Conservation (phyloP, 2,888 invertebrate genomes). For the Orthonevra nobilis region DNA sequence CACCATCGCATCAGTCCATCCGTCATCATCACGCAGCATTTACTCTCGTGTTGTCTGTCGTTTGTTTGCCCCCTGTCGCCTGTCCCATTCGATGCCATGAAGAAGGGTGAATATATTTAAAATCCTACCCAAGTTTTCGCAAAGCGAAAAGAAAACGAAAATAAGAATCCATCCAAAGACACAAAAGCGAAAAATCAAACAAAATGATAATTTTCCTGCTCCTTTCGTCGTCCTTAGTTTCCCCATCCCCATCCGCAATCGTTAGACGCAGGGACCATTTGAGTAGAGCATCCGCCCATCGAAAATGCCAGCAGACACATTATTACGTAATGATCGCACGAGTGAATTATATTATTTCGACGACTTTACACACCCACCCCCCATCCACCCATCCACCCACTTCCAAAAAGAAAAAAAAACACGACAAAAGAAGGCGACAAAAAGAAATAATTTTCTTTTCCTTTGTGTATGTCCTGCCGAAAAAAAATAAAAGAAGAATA, state of each 20-base stretch:
- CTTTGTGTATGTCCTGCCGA: conserved; percentile 9
- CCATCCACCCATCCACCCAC: too few relatives aligned
- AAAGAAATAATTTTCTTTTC: conserved; percentile 17
- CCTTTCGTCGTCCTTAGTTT: conserved; percentile 5
- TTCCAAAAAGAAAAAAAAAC: conserved; percentile 11
- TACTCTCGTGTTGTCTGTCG: conserved; percentile 1
- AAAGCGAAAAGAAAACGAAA: background rate
- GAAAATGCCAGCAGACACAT: conserved; percentile 58
- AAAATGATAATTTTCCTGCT: conserved; percentile 45
- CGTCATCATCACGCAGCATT: conserved; percentile 50
- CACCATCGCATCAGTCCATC: conserved; percentile 48
- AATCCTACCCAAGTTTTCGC: conserved; percentile 36
- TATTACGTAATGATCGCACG: conserved; percentile 66
- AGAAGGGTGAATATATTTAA: conserved; percentile 69
- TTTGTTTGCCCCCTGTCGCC: conserved; percentile 34
- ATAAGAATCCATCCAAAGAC: conserved; percentile 18
- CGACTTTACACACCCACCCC: conserved; percentile 28
- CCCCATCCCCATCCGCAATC: background rate
- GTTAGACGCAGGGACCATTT: conserved; percentile 32
- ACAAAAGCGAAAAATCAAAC: conserved; percentile 54
- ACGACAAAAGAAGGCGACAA: background rate
- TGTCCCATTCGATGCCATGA: too few relatives aligned
- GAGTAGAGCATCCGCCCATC: conserved; percentile 55
- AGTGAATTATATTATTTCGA: conserved; percentile 61
- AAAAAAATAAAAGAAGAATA: too few relatives aligned